These are phyloP conservation scores for Lerema accius DNA, from an alignment of 1,140 invertebrate species.

Conservation along the genomic window DNA sequence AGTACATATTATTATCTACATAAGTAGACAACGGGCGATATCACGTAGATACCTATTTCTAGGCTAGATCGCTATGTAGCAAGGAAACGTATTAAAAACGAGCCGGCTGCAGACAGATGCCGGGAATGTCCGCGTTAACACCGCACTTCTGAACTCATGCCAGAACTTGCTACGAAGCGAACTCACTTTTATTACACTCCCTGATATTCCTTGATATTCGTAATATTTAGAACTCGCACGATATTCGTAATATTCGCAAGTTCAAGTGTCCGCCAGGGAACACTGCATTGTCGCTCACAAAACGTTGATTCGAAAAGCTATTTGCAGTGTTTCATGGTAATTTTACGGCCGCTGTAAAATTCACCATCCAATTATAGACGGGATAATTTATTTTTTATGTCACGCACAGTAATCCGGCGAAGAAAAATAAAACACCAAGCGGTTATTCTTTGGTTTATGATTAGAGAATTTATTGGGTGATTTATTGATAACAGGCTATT, in stretches of 20 bases:
- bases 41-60: too few relatives aligned
- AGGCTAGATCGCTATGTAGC: too few relatives aligned
- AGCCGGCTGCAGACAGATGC: constrained; percentile 61
- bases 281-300: constrained; percentile 28
- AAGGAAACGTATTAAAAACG: constrained; percentile 67
- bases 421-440: constrained; percentile 52
- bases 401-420: too few relatives aligned
- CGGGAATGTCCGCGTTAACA: constrained; percentile 64
- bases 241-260: background rate
- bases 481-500: constrained; percentile 18
- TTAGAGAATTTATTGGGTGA: constrained; percentile 24
- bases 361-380: constrained; percentile 65
- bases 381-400: constrained; percentile 68
- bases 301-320: constrained; percentile 67
- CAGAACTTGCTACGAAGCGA: constrained; percentile 54
- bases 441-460: constrained; percentile 44
- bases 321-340: constrained; percentile 67
- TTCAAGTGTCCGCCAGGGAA: background rate
- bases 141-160: constrained; percentile 68
- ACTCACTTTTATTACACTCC: constrained; percentile 60
- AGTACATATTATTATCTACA: too few relatives aligned
- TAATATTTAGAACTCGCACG: background rate
- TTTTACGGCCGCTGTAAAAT: constrained; percentile 68
- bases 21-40: too few relatives aligned
- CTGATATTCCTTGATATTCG: constrained; percentile 35